phyloP scores from a whole-genome alignment of 1,140 invertebrate species.

The Drosophila pruinosa region DNA sequence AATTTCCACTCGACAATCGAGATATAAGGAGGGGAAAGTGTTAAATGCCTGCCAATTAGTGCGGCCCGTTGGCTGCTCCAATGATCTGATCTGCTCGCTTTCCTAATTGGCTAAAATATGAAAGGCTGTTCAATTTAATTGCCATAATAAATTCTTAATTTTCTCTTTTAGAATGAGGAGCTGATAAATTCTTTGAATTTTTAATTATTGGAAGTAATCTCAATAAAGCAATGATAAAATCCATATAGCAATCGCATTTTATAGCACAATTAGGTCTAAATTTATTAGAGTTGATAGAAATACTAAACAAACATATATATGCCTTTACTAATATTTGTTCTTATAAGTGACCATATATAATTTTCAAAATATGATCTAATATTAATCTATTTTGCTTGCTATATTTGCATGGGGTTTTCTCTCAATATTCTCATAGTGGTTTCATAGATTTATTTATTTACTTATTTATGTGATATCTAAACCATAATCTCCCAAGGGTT shows the following conservation, averaged over 20 bases:
- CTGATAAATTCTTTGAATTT: not conserved
- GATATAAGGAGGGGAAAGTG: conserved; percentile 56
- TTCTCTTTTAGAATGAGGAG: not conserved
- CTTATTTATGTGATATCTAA: too few species aligned
- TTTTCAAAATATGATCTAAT: too few species aligned
- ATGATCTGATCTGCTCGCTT: conserved; percentile 36
- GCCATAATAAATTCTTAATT: conserved; percentile 42
- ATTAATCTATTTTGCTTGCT: too few species aligned
- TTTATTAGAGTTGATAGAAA: too few species aligned
- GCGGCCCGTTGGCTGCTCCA: conserved; percentile 46
- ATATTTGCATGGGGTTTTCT: too few species aligned
- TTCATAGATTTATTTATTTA: too few species aligned
- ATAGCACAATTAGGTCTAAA: not conserved
- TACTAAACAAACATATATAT: too few species aligned
- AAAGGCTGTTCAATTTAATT: conserved; percentile 58
- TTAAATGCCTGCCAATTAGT: conserved; percentile 79
- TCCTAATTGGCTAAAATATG: conserved; percentile 75
- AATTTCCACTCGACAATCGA: conserved; percentile 54
- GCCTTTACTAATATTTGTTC: too few species aligned
- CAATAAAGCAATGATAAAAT: not conserved
- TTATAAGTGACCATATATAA: too few species aligned
- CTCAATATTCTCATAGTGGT: too few species aligned
- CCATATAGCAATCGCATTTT: not conserved
- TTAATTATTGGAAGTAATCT: not conserved
- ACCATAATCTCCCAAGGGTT: not conserved